Conservation (phyloP, 53 echinoderm and acorn worm genomes). For the Arbacia lixula region DNA sequence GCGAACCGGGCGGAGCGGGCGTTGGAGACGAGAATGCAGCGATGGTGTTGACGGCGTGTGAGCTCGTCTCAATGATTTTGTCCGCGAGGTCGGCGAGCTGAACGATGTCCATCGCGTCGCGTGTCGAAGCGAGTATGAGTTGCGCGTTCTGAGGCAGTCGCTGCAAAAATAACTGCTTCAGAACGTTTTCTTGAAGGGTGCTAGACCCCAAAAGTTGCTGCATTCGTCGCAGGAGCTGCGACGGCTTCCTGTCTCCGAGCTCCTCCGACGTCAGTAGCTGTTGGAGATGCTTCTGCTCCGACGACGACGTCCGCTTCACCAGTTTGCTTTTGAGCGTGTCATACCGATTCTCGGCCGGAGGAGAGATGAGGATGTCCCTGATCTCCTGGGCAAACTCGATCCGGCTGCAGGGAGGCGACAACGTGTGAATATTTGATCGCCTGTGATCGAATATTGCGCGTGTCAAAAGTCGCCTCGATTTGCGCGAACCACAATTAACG, state of each 20-base stretch:
- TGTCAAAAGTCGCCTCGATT: not conserved
- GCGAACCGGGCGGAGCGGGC: too few species aligned
- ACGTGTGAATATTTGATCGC: not conserved
- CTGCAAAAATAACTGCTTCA: too few species aligned
- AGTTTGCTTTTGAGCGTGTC: not conserved
- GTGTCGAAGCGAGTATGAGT: too few species aligned
- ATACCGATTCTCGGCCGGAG: not conserved
- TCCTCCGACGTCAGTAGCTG: conserved; percentile 11
- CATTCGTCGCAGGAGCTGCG: too few species aligned
- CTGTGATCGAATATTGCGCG: not conserved
- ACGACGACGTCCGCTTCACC: not conserved
- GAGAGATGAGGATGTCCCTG: not conserved
- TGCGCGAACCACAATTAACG: not conserved
- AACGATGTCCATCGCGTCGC: too few species aligned
- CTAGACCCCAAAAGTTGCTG: not conserved
- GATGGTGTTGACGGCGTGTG: too few species aligned
- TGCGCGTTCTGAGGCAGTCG: too few species aligned
- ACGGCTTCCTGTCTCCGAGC: conserved; percentile 34
- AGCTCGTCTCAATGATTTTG: too few species aligned
- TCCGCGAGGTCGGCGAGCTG: too few species aligned
- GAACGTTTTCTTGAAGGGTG: too few species aligned
- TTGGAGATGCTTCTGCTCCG: conserved; percentile 7
- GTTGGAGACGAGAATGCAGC: too few species aligned
- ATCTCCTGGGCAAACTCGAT: not conserved
- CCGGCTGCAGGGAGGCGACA: not conserved